Percentiles rank a stretch among this genome's conserved stretches.
phyloP scores from a whole-genome alignment of 2,888 invertebrate species.

The Drosophila barbarae region DNA sequence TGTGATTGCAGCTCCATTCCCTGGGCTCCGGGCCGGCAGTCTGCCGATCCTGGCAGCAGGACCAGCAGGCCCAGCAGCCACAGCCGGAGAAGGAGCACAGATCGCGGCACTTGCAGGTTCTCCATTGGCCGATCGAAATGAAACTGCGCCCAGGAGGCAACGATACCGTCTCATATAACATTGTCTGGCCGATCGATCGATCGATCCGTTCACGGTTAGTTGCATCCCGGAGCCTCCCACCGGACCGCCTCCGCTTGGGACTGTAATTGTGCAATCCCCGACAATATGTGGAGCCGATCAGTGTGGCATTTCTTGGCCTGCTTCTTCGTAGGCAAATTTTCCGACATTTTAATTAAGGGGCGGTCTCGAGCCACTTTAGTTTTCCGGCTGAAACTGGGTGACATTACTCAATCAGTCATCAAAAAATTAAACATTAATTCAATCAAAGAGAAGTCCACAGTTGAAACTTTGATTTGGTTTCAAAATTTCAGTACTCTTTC shows the following conservation, averaged over 20 bases:
- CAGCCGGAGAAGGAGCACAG: conserved; percentile 29
- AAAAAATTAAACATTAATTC: neutral
- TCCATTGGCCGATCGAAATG: conserved; percentile 43
- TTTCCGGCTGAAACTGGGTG: conserved; percentile 1
- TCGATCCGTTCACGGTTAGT: conserved; percentile 42
- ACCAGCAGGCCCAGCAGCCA: neutral
- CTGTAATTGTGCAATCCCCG: conserved; percentile 14
- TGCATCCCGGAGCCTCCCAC: conserved; percentile 32
- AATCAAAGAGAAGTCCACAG: neutral
- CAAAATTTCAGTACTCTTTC: too few relatives aligned
- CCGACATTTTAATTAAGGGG: conserved; percentile 26
- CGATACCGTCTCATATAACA: conserved; percentile 47
- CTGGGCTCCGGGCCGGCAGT: conserved; percentile 26
- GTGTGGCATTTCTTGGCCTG: conserved; percentile 37
- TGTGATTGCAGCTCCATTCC: conserved; percentile 67
- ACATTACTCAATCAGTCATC: conserved; percentile 1
- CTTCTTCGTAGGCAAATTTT: conserved; percentile 43
- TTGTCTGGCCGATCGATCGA: conserved; percentile 3
- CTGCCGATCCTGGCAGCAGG: conserved; percentile 18
- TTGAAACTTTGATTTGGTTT: neutral
- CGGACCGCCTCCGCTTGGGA: conserved; percentile 3
- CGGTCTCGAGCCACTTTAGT: conserved; percentile 3
- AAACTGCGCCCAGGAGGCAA: conserved; percentile 42
- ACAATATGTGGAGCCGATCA: conserved; percentile 28
- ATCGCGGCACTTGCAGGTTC: conserved; percentile 31